Conservation (phyloP, 2,113 vertebrate genomes). For the Mionectes macconnelli region DNA sequence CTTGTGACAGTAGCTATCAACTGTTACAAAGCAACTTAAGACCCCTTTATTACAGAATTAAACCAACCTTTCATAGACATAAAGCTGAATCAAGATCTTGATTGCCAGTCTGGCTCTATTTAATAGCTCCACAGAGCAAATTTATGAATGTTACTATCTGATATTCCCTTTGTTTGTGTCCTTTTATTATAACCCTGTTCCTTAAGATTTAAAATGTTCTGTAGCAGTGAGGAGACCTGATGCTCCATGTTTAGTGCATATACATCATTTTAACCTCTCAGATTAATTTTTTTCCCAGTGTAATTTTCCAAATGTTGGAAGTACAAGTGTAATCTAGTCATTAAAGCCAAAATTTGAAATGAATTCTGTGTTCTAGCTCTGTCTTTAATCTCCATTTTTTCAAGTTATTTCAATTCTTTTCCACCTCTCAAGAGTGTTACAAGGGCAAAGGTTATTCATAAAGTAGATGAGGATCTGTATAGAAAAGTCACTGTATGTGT, state of each 20-base stretch:
- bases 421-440: background rate
- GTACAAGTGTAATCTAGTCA: background rate
- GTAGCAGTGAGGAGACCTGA: background rate
- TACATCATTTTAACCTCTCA: background rate
- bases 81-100: background rate
- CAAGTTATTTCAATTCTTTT: background rate
- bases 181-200: background rate
- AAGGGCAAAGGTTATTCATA: background rate
- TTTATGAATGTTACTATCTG: background rate
- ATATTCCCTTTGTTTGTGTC: background rate
- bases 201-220: background rate
- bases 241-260: background rate
- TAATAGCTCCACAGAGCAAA: background rate
- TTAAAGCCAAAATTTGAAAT: background rate
- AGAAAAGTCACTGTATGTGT: background rate
- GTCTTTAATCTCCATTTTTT: background rate
- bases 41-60: conserved; percentile 2
- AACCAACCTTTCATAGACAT: background rate
- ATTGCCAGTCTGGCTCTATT: background rate
- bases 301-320: background rate
- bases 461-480: background rate
- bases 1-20: background rate
- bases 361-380: background rate
- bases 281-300: background rate
- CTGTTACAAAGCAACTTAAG: background rate